Conservation (phyloP, 1,140 invertebrate genomes). For the Bacillus rossius region DNA sequence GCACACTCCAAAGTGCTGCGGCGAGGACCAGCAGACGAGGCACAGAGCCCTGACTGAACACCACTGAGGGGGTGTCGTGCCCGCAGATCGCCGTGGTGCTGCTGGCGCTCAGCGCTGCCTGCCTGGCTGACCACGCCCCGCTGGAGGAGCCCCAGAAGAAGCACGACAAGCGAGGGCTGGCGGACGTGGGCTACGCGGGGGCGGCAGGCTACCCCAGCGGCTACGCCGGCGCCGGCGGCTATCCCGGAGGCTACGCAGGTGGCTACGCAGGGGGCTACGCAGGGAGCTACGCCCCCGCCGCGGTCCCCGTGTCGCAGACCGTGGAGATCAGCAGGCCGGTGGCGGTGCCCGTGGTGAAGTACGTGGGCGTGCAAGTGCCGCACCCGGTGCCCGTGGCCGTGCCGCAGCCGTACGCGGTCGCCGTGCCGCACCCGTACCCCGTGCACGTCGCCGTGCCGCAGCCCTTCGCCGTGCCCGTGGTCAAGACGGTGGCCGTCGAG, state of each 20-base stretch:
- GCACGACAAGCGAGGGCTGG: background rate
- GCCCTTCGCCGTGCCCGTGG: slow-evolving; percentile 19
- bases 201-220: too few relatives aligned
- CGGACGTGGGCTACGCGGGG: background rate
- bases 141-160: background rate
- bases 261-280: too few relatives aligned
- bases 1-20: too few relatives aligned
- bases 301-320: background rate
- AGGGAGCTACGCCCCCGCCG: background rate
- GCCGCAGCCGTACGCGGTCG: background rate
- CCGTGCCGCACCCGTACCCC: slow-evolving; percentile 20
- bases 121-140: background rate
- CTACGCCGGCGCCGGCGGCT: background rate
- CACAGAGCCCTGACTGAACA: too few relatives aligned
- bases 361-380: slow-evolving; percentile 6
- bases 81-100: too few relatives aligned
- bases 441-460: slow-evolving; percentile 25
- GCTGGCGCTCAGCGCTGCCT: too few relatives aligned
- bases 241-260: background rate
- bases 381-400: background rate
- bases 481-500: slow-evolving; percentile 18
- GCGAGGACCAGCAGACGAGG: too few relatives aligned
- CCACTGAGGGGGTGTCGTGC: too few relatives aligned
- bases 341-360: slow-evolving; percentile 2
- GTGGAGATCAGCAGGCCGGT: slow-evolving; percentile 11